These are phyloP conservation scores for Drosophila teissieri DNA, from an alignment of 1,140 invertebrate genomes.

Conservation along the genomic window DNA sequence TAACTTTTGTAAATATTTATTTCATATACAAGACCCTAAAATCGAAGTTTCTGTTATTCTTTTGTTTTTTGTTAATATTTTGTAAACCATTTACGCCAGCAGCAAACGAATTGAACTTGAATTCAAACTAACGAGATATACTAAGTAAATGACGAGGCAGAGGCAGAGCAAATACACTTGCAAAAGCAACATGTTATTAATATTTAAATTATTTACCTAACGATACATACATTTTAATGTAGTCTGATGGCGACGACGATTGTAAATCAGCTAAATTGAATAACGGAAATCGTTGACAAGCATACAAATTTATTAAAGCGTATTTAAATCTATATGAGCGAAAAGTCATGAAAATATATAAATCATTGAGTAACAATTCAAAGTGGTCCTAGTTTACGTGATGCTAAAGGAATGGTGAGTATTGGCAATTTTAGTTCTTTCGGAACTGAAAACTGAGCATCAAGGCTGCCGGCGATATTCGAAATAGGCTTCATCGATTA, in stretches of 20 bases:
- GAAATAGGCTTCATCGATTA: conserved; percentile 19
- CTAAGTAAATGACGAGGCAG: conserved; percentile 12
- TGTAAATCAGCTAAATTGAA: conserved; percentile 71
- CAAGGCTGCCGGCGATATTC: conserved; percentile 1
- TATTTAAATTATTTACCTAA: conserved; percentile 77
- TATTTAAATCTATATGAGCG: conserved; percentile 78
- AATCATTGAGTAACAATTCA: conserved; percentile 68
- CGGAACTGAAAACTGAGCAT: no score
- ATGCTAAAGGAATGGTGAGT: no score
- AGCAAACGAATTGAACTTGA: conserved; percentile 56
- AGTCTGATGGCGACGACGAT: conserved; percentile 54
- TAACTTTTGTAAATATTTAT: conserved; percentile 71
- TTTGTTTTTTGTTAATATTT: conserved; percentile 2
- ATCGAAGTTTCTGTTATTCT: conserved; percentile 8
- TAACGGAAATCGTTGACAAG: conserved; percentile 65
- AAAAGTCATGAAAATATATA: conserved; percentile 78
- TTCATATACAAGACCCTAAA: conserved; percentile 43
- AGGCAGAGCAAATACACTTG: conserved; percentile 23
- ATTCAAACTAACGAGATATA: conserved; percentile 43
- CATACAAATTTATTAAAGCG: conserved; percentile 73
- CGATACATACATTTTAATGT: conserved; percentile 70
- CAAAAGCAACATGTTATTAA: conserved; percentile 71
- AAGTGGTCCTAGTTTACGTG: no score
- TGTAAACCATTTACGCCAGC: conserved; percentile 38
- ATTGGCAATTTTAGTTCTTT: no score